phyloP scores from a whole-genome alignment of 1,140 invertebrate species.

The Sipha flava region DNA sequence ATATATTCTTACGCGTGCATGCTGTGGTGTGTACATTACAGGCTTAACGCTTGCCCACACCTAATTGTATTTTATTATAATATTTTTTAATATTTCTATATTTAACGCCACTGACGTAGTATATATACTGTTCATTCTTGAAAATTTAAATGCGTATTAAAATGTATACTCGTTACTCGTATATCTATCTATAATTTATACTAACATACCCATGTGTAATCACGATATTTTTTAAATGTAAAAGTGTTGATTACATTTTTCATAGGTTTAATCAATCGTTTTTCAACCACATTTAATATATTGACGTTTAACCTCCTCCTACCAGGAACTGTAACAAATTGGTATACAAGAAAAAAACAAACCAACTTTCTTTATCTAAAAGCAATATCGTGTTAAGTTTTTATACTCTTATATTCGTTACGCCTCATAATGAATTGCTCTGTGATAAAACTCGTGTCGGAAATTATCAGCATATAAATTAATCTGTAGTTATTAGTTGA shows the following conservation, averaged over 20 bases:
- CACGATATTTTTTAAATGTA: not conserved
- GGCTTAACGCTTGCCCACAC: not conserved
- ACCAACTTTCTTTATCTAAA: constrained; percentile 18
- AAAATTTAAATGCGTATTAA: too few species aligned
- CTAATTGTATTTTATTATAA: not conserved
- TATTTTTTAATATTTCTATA: not conserved
- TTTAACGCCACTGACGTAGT: not conserved
- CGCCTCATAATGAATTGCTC: not conserved
- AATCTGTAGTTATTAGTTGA: not conserved
- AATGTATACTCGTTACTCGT: too few species aligned
- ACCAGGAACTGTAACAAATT: not conserved
- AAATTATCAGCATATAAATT: not conserved
- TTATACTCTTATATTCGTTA: not conserved
- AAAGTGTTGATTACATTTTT: not conserved
- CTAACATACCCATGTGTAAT: not conserved
- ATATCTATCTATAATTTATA: too few species aligned
- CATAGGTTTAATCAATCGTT: not conserved
- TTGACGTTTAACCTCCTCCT: not conserved
- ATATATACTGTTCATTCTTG: too few species aligned
- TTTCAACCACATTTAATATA: not conserved
- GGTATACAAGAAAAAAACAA: not conserved
- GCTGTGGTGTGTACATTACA: not conserved
- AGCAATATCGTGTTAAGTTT: not conserved
- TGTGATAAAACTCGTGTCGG: not conserved
- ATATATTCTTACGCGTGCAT: not conserved